Conservation (phyloP, 2,888 invertebrate species). For the Onchidella celtica region DNA sequence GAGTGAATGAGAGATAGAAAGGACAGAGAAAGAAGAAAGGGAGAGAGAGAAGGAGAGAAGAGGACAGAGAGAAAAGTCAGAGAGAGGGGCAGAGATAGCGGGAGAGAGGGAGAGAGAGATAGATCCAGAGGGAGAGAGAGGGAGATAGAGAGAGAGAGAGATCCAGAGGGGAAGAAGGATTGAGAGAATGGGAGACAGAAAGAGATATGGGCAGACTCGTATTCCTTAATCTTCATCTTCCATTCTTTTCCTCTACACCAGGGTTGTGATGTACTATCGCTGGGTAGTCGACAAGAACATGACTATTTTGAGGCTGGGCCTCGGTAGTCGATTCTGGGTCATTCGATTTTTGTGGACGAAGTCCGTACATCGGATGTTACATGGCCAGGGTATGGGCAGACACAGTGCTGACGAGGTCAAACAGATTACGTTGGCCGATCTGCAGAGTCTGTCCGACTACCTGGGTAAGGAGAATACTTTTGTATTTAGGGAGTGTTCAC, state of each 20-base stretch:
- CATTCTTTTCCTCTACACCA: not conserved
- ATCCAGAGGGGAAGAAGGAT: too few species aligned
- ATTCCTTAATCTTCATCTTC: too few species aligned
- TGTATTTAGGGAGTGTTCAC: not conserved
- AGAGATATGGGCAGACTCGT: too few species aligned
- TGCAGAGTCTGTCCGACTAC: constrained; percentile 73
- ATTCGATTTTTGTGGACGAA: not conserved
- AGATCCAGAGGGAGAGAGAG: too few species aligned
- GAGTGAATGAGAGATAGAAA: too few species aligned
- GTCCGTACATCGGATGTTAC: too few species aligned
- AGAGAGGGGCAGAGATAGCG: too few species aligned
- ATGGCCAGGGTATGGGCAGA: constrained; percentile 70
- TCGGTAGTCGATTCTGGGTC: not conserved
- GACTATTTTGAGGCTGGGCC: not conserved
- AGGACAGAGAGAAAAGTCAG: not conserved
- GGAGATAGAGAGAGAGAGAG: too few species aligned
- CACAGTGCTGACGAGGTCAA: constrained; percentile 73
- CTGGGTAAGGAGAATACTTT: constrained; percentile 69
- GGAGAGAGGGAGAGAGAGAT: too few species aligned
- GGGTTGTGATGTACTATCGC: not conserved
- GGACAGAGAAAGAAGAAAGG: too few species aligned
- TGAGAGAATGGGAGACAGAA: too few species aligned
- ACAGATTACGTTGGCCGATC: constrained; percentile 69
- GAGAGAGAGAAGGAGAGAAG: not conserved
- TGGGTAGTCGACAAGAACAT: constrained; percentile 7